Conservation (phyloP, 2,113 vertebrate genomes). For the Condylura cristata region DNA sequence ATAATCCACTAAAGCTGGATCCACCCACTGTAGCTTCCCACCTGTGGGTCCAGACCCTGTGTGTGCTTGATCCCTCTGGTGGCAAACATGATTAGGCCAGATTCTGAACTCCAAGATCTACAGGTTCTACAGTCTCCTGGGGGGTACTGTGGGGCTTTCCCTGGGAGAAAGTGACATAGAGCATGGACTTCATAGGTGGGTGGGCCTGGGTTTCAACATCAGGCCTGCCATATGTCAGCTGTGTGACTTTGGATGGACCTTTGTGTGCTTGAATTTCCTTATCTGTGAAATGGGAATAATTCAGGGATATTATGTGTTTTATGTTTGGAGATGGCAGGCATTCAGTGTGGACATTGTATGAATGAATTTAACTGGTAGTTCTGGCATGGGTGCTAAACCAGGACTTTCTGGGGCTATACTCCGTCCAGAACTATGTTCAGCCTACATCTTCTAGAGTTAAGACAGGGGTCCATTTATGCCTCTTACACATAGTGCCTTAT, state of each 20-base stretch:
- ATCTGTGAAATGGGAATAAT: constrained; percentile 8
- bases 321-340: neutral
- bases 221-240: neutral
- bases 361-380: neutral
- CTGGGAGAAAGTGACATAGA: neutral
- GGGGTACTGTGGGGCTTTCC: neutral
- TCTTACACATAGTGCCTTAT: neutral
- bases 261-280: neutral
- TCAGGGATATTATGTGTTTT: neutral
- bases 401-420: neutral
- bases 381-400: neutral
- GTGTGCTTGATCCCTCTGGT: neutral
- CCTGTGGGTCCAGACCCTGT: neutral
- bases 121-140: neutral
- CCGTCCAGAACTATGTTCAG: neutral
- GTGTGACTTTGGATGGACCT: neutral
- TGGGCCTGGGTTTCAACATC: neutral
- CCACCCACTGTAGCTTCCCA: neutral
- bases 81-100: neutral
- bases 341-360: neutral
- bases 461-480: neutral
- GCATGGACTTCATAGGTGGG: neutral
- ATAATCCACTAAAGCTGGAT: neutral
- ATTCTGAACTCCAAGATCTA: neutral
- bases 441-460: neutral